These are phyloP conservation scores for Acanthornis magna DNA, from an alignment of 2,797 vertebrate species.

Conservation along the genomic window DNA sequence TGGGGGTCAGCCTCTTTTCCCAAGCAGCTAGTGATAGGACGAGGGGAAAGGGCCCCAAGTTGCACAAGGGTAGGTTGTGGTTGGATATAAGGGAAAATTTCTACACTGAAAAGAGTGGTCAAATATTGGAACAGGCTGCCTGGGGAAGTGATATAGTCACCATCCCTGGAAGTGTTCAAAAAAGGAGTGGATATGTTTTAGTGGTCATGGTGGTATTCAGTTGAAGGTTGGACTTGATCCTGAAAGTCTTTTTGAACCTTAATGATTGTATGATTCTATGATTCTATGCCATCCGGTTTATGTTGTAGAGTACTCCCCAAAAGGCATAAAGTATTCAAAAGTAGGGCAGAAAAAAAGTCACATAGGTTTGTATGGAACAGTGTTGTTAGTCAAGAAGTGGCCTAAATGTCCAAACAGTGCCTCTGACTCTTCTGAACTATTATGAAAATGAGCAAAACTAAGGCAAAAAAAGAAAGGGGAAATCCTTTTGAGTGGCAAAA, in stretches of 20 bases:
- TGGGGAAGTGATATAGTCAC: not conserved
- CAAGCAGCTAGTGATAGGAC: not conserved
- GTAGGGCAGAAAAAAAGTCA: not conserved
- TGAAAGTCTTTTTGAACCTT: not conserved
- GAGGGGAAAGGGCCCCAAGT: not conserved
- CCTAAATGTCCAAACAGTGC: not conserved
- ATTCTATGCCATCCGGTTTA: not conserved
- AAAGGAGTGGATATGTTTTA: not conserved
- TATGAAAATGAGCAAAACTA: not conserved
- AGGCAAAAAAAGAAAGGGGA: not conserved
- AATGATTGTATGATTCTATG: not conserved
- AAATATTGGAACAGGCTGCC: not conserved
- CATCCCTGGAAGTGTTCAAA: not conserved
- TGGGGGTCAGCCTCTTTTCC: fast-evolving
- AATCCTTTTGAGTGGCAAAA: not conserved
- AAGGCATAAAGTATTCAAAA: not conserved
- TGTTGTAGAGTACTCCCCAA: not conserved
- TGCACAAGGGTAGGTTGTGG: not conserved
- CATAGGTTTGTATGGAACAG: not conserved
- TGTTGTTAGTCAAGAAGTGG: not conserved
- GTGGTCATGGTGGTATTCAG: not conserved
- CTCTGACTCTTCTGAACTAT: not conserved
- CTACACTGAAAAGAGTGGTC: not conserved
- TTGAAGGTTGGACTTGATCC: not conserved
- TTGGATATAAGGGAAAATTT: not conserved